Conservation (phyloP, 2,797 vertebrate genomes). For the Nyctalus aviator region DNA sequence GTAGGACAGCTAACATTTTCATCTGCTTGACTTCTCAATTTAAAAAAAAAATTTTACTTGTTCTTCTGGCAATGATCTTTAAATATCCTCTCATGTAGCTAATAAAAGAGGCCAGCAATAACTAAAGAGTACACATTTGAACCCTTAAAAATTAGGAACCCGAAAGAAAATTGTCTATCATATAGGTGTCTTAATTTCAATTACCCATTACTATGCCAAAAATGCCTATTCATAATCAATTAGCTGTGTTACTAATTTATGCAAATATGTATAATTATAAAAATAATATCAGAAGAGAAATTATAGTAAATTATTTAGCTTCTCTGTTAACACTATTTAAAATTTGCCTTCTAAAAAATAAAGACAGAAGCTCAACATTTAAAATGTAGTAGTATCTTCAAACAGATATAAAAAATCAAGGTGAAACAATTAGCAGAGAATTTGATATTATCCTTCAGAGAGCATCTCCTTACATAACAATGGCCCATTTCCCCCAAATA, state of each 20-base stretch:
- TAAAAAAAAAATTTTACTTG: background rate
- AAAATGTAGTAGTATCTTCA: background rate
- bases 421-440: background rate
- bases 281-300: background rate
- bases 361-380: background rate
- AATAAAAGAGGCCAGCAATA: background rate
- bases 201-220: background rate
- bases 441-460: background rate
- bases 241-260: slow-evolving; percentile 20
- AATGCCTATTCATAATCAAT: background rate
- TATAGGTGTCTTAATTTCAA: background rate
- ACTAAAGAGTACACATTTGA: background rate
- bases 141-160: background rate
- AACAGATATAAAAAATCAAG: slow-evolving; percentile 43
- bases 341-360: background rate
- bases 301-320: background rate
- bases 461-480: background rate
- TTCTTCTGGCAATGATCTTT: slow-evolving; percentile 1
- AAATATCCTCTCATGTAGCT: background rate
- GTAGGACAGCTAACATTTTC: background rate
- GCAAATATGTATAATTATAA: slow-evolving; percentile 10
- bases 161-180: background rate
- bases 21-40: background rate
- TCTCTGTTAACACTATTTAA: background rate
- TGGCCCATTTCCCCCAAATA: background rate